phyloP scores from a whole-genome alignment of 2,888 invertebrate species.

The Phaedon cochleariae region DNA sequence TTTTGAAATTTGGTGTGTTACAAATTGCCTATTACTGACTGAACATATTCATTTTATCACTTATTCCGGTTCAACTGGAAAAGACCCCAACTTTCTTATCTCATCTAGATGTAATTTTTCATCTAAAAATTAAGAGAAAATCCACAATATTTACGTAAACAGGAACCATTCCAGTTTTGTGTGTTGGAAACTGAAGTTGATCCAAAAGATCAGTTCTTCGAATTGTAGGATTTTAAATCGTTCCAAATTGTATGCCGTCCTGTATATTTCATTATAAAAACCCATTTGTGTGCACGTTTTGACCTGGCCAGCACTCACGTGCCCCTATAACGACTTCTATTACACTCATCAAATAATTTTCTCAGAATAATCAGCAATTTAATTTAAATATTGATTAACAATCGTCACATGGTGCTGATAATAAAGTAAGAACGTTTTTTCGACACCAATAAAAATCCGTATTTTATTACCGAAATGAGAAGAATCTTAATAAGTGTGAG shows the following conservation, averaged over 20 bases:
- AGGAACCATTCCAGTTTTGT: too few species aligned
- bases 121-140: too few species aligned
- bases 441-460: slow-evolving; percentile 37
- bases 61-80: too few species aligned
- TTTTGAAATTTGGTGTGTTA: too few species aligned
- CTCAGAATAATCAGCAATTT: slow-evolving; percentile 25
- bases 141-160: too few species aligned
- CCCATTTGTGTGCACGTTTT: background rate
- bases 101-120: too few species aligned
- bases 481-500: slow-evolving; percentile 41
- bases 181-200: too few species aligned
- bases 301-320: background rate
- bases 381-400: slow-evolving; percentile 42
- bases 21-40: too few species aligned
- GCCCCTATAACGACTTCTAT: slow-evolving; percentile 30
- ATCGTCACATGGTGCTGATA: slow-evolving; percentile 39
- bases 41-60: too few species aligned
- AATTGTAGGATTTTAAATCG: background rate
- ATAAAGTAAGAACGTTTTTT: slow-evolving; percentile 38
- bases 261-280: background rate
- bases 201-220: background rate
- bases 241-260: background rate
- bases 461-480: slow-evolving; percentile 42
- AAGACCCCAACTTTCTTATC: too few species aligned
- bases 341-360: slow-evolving; percentile 24